Percentiles rank a stretch among this genome's conserved stretches.
phyloP scores from a whole-genome alignment of 2,888 invertebrate genomes.

The Psococerastis gibbosa region DNA sequence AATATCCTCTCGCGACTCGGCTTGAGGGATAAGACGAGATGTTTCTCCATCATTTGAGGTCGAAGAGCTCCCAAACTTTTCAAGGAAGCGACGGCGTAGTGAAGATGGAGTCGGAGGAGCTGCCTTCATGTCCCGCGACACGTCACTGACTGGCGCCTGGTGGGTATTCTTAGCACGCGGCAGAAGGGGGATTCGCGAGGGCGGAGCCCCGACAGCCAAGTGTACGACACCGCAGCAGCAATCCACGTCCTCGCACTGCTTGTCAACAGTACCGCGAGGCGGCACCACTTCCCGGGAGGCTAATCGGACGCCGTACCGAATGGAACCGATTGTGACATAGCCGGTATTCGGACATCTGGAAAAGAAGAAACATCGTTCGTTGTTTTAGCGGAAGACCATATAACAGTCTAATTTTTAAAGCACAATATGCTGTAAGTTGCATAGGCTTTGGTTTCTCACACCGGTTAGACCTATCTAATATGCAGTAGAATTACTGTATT shows the following conservation, averaged over 20 bases:
- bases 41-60: slow-evolving; percentile 12
- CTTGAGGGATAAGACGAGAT: slow-evolving; percentile 19
- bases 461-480: too few species aligned
- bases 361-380: too few species aligned
- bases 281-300: slow-evolving; percentile 17
- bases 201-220: slow-evolving; percentile 14
- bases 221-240: slow-evolving; percentile 19
- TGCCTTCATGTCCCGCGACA: slow-evolving; percentile 14
- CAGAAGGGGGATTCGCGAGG: slow-evolving; percentile 16
- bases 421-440: too few species aligned
- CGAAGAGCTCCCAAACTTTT: slow-evolving; percentile 15
- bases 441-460: too few species aligned
- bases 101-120: slow-evolving; percentile 25
- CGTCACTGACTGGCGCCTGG: slow-evolving; percentile 24
- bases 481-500: too few species aligned
- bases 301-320: slow-evolving; percentile 45
- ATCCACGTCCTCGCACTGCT: slow-evolving; percentile 13
- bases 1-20: slow-evolving; percentile 22
- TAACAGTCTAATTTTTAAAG: too few species aligned
- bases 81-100: slow-evolving; percentile 26
- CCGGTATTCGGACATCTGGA: slow-evolving; percentile 20
- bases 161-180: slow-evolving; percentile 12
- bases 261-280: slow-evolving; percentile 14
- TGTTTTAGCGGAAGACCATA: too few species aligned
- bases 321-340: slow-evolving; percentile 48